phyloP scores from a whole-genome alignment of 2,113 vertebrate species.

The Dolichallabes microphthalmus region DNA sequence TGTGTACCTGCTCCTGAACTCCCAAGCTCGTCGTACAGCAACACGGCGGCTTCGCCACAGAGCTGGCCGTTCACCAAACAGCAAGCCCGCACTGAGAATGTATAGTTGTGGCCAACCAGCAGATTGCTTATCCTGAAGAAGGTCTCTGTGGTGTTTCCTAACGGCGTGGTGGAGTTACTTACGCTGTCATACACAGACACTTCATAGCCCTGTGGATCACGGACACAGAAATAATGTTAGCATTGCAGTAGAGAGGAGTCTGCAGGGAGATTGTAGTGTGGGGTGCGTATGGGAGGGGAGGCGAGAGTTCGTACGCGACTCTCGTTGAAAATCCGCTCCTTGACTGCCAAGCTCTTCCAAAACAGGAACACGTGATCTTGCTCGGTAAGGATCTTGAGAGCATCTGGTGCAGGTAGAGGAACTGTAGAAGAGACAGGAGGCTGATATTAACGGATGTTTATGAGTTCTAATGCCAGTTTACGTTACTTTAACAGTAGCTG shows the following conservation, averaged over 20 bases:
- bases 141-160: constrained; percentile 93
- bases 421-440: constrained; percentile 66
- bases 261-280: neutral
- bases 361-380: constrained; percentile 89
- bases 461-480: neutral
- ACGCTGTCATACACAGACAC: constrained; percentile 85
- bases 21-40: constrained; percentile 82
- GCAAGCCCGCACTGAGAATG: constrained; percentile 86
- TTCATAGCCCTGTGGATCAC: constrained; percentile 84
- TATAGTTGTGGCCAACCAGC: constrained; percentile 89
- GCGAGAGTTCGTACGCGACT: constrained; percentile 77
- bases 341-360: constrained; percentile 93
- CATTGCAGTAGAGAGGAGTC: neutral
- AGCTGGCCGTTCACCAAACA: constrained; percentile 86
- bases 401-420: constrained; percentile 85
- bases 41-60: constrained; percentile 85
- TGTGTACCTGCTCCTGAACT: constrained; percentile 63
- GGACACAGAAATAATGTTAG: constrained; percentile 5
- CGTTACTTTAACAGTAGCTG: neutral
- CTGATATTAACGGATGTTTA: neutral
- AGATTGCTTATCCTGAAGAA: constrained; percentile 89
- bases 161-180: constrained; percentile 78
- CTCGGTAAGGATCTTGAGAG: constrained; percentile 91
- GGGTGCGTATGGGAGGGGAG: neutral
- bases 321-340: constrained; percentile 89